Base-by-base conservation (phyloP, 2,113 vertebrate species). In the Zosterops borbonicus region DNA sequence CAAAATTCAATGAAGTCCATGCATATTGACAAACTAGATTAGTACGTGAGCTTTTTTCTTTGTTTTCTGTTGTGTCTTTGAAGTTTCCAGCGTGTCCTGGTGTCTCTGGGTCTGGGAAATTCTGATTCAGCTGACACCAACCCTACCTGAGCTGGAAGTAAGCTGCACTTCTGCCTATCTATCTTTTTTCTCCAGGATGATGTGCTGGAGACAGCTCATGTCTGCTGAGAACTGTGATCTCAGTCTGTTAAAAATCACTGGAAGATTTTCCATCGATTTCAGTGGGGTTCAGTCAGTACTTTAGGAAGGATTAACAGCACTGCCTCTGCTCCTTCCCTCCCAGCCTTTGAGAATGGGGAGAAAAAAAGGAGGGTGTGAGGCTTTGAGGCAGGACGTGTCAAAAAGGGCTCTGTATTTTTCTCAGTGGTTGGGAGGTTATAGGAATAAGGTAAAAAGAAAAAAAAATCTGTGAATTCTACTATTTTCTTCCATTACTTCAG, bases 1-100 rank as follows among this genome's bases (percentile, higher is more conserved):
- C 42, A 83, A 67, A 89, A 87, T 92, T 92, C 76, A 89, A 6
- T 90, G 29, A 92, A 86, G 58, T 76, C 50, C 37, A 28, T 84
- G 79, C 67, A 68, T 82, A 79, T 52, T 94, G 87, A 78, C 53
- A 91, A 89, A 60, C 56, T 35, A 68, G 74, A 91, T 91, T 71
- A 93, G 62, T 44, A 56, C 2, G 11, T 52, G 59, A 33, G 24
- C 14, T 84, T 82, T 86, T 87, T 73, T 39, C 62, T 71, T 94
- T 82, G 47, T 91, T 60, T 91, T 92, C 29, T 71, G 27, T 68
- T 64, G 9, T 49, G 47, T 39, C 87, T 96, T 94, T 95, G 88
- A 95, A 93, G 80, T 67, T 95, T 19, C 39, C 68, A 67, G 64
- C 0, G 0, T 75, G 23, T 93, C 68, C 68, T 6, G 20, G 20